phyloP scores from a whole-genome alignment of 2,888 invertebrate genomes.

The Thumatha senex region DNA sequence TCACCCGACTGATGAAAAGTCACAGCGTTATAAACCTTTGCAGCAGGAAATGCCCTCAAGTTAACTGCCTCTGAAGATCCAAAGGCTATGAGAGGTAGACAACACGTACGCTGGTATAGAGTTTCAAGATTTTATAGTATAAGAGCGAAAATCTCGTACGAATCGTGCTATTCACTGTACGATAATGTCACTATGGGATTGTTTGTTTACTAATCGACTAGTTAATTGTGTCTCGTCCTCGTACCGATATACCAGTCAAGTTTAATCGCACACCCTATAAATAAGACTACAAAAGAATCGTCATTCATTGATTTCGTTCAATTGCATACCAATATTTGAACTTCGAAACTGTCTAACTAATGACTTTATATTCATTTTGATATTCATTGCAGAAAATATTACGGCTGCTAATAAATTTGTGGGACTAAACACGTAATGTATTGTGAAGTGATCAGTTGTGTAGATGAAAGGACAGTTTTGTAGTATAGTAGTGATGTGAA shows the following conservation, averaged over 20 bases:
- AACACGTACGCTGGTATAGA: too few relatives aligned
- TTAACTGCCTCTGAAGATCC: too few relatives aligned
- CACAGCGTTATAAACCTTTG: too few relatives aligned
- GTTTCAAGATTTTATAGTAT: too few relatives aligned
- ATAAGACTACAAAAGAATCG: conserved; percentile 28
- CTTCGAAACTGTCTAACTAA: conserved; percentile 7
- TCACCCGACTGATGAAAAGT: too few relatives aligned
- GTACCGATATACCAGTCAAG: conserved; percentile 34
- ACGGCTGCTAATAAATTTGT: rapidly evolving
- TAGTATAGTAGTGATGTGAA: conserved; percentile 35
- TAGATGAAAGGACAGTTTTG: not conserved
- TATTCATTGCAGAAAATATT: conserved; percentile 10
- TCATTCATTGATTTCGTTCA: conserved; percentile 63
- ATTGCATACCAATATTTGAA: conserved; percentile 65
- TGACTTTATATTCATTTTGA: not conserved
- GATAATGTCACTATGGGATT: too few relatives aligned
- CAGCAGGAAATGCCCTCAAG: too few relatives aligned
- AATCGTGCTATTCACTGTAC: not conserved
- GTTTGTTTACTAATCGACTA: not conserved
- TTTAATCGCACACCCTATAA: conserved; percentile 29
- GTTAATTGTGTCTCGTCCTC: conserved; percentile 10
- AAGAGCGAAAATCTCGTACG: not conserved
- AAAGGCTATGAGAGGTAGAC: too few relatives aligned
- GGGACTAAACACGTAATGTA: conserved; percentile 22
- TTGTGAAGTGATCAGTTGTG: not conserved